Evolutionary conservation across 30 jellyfish, hydroid and myxozoan species (phyloP), one percentile per base, ranked within the genome.

Genomic region (Chironex yamaguchii): DNA sequence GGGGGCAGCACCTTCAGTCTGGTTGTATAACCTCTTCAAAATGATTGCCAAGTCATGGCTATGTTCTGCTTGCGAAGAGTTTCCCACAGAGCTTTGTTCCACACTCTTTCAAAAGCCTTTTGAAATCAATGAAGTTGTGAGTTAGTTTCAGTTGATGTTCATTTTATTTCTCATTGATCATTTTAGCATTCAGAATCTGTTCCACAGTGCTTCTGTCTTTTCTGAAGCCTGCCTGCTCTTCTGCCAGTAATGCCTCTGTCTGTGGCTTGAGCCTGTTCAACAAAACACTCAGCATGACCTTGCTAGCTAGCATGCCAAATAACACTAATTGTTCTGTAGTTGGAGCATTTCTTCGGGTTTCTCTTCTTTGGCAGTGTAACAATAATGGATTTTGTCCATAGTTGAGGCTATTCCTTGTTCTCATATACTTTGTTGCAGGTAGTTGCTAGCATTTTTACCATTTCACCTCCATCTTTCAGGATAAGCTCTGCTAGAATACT

Each of bases 191-290:
- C 66, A 22, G n/a, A 11, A 67, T 67, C 80, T 67, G 80, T 27
- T 67, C 80, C 13, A 23, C 67, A 9, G 80, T 11, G 69, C 80
- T 67, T n/a, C n/a, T 29, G n/a, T n/a, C 80, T 25, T 29, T 29
- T 67, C 67, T 65, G 86, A 31, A 72, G 49, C 86, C 86, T 11
- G 86, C 86, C 52, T 72, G 86, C 65, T 72, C 85, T 25, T 35
- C 84, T 31, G 17, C 30, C 14, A 72, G 12, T 33, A 53, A 33
- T 72, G 9, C 85, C 27, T 72, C 86, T 9, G 27, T 25, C 12
- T 33, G 87, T 3, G 89, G 87, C 62, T 75, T 51, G 11, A 75
- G 1, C 51, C 88, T 49, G 77, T 49, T 54, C 87, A 23, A 54
- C 24, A 75, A 52, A 1, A 49, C 32, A 11, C 24, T 3, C 24